Conservation (phyloP, 2,888 invertebrate species). For the Plebejus argus region DNA sequence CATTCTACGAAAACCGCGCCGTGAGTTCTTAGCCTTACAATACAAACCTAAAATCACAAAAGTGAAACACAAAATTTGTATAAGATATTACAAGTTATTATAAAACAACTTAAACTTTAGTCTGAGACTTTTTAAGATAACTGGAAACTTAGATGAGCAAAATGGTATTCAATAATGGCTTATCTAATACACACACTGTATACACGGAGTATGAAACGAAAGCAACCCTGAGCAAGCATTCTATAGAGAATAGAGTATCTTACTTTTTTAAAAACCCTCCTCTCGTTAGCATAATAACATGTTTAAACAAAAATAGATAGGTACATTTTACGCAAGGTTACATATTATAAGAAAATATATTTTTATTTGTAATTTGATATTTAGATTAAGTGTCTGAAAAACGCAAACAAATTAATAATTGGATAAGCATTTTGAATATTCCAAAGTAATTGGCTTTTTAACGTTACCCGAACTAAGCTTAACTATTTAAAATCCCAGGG, state of each 20-base stretch:
- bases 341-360: not conserved
- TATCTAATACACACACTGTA: constrained; percentile 3
- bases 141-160: not conserved
- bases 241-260: not conserved
- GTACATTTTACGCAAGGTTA: not conserved
- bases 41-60: not conserved
- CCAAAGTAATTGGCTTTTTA: not conserved
- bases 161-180: not conserved
- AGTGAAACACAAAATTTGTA: not conserved
- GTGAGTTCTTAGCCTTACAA: no score
- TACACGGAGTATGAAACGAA: not conserved
- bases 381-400: not conserved
- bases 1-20: no score
- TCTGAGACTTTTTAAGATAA: not conserved
- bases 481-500: not conserved
- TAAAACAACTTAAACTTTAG: not conserved
- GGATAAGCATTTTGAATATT: not conserved
- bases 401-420: not conserved
- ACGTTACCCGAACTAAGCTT: not conserved
- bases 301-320: not conserved
- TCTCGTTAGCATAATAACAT: not conserved
- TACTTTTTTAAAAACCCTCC: not conserved
- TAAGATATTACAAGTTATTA: not conserved
- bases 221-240: not conserved
- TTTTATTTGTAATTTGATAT: not conserved